A percentile compares a stretch with the other conserved stretches of the same genome.
These are phyloP conservation scores for Amphimedon queenslandica DNA, from an alignment of 37 sponge, comb jelly and placozoan genomes.

Conservation along the genomic window DNA sequence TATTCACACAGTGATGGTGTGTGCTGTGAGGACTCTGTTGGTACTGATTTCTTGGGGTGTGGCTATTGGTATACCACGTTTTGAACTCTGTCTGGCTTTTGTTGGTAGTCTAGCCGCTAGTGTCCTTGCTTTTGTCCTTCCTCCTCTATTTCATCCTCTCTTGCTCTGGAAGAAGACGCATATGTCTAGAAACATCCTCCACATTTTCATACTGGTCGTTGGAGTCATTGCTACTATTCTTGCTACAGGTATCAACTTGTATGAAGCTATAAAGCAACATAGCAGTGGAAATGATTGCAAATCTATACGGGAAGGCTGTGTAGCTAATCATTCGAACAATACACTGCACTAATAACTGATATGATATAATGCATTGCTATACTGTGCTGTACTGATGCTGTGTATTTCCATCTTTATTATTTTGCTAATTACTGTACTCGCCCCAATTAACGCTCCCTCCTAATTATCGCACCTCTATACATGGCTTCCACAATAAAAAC, in stretches of 20 bases:
- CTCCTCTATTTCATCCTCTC: constrained; percentile 73
- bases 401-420: not conserved
- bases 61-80: constrained; percentile 69
- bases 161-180: constrained; percentile 36
- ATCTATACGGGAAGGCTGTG: not conserved
- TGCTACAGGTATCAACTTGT: constrained; percentile 55
- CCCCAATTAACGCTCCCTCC: no score
- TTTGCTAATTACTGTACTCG: no score
- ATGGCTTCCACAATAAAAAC: no score
- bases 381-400: not conserved
- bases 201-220: constrained; percentile 36
- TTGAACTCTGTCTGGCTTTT: constrained; percentile 65
- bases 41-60: constrained; percentile 67
- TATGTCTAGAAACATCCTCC: constrained; percentile 29
- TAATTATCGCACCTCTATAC: no score
- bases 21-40: constrained; percentile 39
- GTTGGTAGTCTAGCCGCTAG: constrained; percentile 79
- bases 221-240: constrained; percentile 51
- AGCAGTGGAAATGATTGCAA: not conserved
- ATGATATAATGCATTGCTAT: not conserved
- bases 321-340: not conserved
- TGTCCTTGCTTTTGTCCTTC: constrained; percentile 69
- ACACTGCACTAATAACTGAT: not conserved
- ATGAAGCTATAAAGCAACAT: constrained; percentile 36
- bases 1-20: constrained; percentile 11